These are phyloP conservation scores for Mechanitis messenoides DNA, from an alignment of 2,888 invertebrate genomes.

Conservation along the genomic window DNA sequence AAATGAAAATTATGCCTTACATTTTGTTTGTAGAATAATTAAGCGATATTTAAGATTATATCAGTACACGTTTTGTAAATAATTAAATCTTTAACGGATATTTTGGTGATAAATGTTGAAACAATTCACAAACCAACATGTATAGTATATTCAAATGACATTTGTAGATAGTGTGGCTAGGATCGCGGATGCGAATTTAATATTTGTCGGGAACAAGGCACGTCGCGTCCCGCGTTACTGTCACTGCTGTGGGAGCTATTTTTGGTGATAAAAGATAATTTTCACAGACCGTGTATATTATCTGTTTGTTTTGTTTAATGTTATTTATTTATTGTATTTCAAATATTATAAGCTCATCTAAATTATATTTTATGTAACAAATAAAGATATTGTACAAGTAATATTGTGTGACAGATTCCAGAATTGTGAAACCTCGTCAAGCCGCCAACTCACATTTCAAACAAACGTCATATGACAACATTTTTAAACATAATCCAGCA, in stretches of 20 bases:
- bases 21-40: slow-evolving; percentile 1
- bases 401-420: too few species aligned
- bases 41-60: not conserved
- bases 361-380: not conserved
- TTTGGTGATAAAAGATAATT: slow-evolving; percentile 7
- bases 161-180: slow-evolving; percentile 49
- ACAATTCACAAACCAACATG: not conserved
- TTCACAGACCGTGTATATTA: not conserved
- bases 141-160: slow-evolving; percentile 21
- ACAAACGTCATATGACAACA: slow-evolving; percentile 4
- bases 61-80: too few species aligned
- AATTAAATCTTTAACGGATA: too few species aligned
- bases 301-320: not conserved
- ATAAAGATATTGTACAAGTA: not conserved
- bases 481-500: slow-evolving; percentile 7
- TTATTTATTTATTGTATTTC: not conserved
- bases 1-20: not conserved
- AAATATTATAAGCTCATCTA: too few species aligned
- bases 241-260: slow-evolving; percentile 34
- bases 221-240: slow-evolving; percentile 36
- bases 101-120: not conserved
- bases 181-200: slow-evolving; percentile 66
- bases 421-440: not conserved
- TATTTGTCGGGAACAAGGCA: slow-evolving; percentile 69
- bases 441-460: not conserved